Conservation (phyloP, 2,797 vertebrate species). For the Merluccius polli region DNA sequence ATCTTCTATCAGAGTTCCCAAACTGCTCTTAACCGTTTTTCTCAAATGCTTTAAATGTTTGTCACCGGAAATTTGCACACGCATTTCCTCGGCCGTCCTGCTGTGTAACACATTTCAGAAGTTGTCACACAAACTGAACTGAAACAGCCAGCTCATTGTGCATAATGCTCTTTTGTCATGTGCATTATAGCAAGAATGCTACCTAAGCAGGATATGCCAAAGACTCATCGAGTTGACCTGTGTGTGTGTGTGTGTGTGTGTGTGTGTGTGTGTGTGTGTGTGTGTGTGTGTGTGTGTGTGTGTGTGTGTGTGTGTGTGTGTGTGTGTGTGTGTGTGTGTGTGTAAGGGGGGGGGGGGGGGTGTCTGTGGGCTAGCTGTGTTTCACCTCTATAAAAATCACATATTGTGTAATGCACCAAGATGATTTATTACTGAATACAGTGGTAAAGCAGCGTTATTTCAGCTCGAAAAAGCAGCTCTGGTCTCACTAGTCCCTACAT, state of each 20-base stretch:
- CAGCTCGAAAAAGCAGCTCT: no score
- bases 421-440: not conserved
- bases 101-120: slow-evolving; percentile 7
- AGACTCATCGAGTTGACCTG: slow-evolving; percentile 42
- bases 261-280: not conserved
- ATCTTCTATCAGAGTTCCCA: no score
- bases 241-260: not conserved
- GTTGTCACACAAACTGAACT: slow-evolving; percentile 2
- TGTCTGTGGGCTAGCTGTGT: not conserved
- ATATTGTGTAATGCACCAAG: not conserved
- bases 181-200: slow-evolving; percentile 61
- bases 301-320: not conserved
- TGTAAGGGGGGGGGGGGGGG: not conserved
- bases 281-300: not conserved
- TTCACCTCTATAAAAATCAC: not conserved
- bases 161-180: slow-evolving; percentile 38
- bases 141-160: slow-evolving; percentile 16
- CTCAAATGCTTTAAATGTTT: no score
- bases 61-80: no score
- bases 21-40: no score
- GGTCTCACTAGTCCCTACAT: no score
- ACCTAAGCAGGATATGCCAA: slow-evolving; percentile 70
- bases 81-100: not conserved
- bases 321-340: not conserved
- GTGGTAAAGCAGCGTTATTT: not conserved